phyloP scores from a whole-genome alignment of 2,888 invertebrate genomes.

The Entomobrya proxima region DNA sequence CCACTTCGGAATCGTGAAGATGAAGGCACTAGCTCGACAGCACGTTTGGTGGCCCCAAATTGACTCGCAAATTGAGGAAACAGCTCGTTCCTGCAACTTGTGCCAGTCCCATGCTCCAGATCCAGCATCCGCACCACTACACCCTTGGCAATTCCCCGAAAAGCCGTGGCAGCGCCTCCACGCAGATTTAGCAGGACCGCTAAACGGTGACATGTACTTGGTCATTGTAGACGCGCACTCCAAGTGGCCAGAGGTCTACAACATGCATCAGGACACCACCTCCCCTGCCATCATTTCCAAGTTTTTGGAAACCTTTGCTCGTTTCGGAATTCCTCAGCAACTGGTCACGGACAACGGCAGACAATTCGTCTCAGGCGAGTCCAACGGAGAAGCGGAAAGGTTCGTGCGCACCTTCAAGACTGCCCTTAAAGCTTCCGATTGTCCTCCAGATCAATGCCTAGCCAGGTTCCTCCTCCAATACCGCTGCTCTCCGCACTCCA shows the following conservation, averaged over 20 bases:
- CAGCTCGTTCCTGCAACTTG: not conserved
- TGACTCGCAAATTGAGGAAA: slow-evolving; percentile 54
- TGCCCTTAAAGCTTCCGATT: not conserved
- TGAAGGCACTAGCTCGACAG: slow-evolving; percentile 49
- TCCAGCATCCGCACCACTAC: slow-evolving; percentile 40
- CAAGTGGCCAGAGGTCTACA: not conserved
- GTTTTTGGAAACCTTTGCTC: not conserved
- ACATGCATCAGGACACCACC: not conserved
- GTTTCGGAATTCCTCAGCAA: slow-evolving; percentile 51
- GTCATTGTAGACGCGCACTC: slow-evolving; percentile 54
- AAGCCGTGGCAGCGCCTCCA: slow-evolving; percentile 57
- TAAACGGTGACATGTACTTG: slow-evolving; percentile 42
- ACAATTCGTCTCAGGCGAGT: slow-evolving; percentile 42
- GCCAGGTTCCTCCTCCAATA: slow-evolving; percentile 30
- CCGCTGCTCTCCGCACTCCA: slow-evolving; percentile 46
- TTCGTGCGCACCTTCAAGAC: slow-evolving; percentile 50
- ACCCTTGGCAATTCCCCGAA: slow-evolving; percentile 63
- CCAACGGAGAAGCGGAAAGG: slow-evolving; percentile 51
- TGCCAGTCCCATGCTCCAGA: not conserved
- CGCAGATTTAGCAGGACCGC: slow-evolving; percentile 56
- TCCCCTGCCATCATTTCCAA: not conserved
- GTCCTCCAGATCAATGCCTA: not conserved
- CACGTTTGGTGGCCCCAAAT: slow-evolving; percentile 49
- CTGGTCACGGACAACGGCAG: slow-evolving; percentile 53
- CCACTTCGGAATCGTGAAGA: slow-evolving; percentile 64